Percentiles rank a stretch among this genome's conserved stretches.
Evolutionary conservation across 2,113 vertebrate species (phyloP).

Genomic region (Pachycephala philippinensis): DNA sequence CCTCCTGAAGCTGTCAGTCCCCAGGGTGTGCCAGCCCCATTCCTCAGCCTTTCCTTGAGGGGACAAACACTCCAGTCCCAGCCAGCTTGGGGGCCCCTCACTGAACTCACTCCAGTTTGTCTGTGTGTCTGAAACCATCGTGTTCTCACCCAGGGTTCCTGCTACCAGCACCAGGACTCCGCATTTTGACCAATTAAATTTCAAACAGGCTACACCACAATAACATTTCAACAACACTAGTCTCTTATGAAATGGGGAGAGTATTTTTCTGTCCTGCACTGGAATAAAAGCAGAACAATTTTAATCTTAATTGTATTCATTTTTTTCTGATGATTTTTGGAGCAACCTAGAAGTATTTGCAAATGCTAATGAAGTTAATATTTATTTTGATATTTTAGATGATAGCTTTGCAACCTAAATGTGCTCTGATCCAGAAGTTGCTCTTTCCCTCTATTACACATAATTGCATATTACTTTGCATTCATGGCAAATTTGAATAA

Average conservation of each 20-base stretch:
- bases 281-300: background rate
- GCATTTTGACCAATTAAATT: background rate
- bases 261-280: background rate
- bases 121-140: background rate
- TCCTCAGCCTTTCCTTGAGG: background rate
- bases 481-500: background rate
- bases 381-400: conserved; percentile 31
- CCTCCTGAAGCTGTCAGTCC: rapidly evolving
- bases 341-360: background rate
- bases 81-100: rapidly evolving
- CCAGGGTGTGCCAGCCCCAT: background rate
- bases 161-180: background rate
- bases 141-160: background rate
- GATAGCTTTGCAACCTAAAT: background rate
- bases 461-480: conserved; percentile 7
- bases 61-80: background rate
- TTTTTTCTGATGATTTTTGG: background rate
- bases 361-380: background rate
- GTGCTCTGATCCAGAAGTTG: conserved; percentile 4
- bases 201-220: rapidly evolving
- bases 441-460: background rate
- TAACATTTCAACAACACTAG: background rate
- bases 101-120: background rate
- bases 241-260: background rate
- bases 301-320: background rate